Conservation (phyloP, 2,113 vertebrate genomes). For the Callaeas wilsoni region DNA sequence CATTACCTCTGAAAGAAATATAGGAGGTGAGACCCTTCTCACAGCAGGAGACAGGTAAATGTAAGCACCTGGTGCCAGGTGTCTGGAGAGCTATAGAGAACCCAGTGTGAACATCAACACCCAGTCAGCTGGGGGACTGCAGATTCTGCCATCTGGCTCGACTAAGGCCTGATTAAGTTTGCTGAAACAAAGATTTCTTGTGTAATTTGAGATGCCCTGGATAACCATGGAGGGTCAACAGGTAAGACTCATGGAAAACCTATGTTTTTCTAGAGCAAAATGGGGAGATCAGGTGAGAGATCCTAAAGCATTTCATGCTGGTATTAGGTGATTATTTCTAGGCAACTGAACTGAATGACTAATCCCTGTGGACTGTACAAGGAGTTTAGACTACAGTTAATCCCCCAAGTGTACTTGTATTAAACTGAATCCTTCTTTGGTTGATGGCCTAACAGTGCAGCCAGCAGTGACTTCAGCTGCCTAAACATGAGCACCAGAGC, state of each 20-base stretch:
- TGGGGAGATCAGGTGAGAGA: not conserved
- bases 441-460: not conserved
- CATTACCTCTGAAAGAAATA: not conserved
- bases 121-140: not conserved
- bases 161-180: not conserved
- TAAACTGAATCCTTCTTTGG: not conserved
- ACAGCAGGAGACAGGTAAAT: not conserved
- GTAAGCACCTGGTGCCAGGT: not conserved
- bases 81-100: not conserved
- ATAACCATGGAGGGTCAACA: not conserved
- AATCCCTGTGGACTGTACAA: not conserved
- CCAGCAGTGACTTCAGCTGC: not conserved
- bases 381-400: not conserved
- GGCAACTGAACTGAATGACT: not conserved
- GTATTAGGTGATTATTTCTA: not conserved
- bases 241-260: not conserved
- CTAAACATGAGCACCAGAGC: not conserved
- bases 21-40: not conserved
- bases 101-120: not conserved
- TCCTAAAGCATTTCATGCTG: not conserved
- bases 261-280: not conserved
- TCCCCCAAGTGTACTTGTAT: not conserved
- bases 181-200: not conserved
- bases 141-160: not conserved
- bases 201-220: not conserved